phyloP scores from a whole-genome alignment of 2,797 vertebrate species.

The Notolepis coatsorum region DNA sequence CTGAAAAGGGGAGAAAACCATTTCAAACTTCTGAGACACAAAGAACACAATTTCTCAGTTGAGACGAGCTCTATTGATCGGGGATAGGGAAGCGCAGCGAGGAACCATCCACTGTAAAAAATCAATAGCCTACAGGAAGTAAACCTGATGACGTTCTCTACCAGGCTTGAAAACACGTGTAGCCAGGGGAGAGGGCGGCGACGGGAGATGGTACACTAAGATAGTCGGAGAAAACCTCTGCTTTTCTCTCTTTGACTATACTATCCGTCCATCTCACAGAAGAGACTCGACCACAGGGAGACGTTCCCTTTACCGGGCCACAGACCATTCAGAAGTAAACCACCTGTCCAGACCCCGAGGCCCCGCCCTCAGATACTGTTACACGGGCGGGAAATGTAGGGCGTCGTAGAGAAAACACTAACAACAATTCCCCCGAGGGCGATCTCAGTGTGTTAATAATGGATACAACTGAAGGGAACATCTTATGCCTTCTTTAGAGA shows the following conservation, averaged over 20 bases:
- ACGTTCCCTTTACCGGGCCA: slow-evolving; percentile 13
- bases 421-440: slow-evolving; percentile 39
- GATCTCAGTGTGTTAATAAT: slow-evolving; percentile 17
- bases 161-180: background rate
- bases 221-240: background rate
- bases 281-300: background rate
- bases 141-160: background rate
- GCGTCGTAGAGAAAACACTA: slow-evolving; percentile 39
- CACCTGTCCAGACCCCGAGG: slow-evolving; percentile 29
- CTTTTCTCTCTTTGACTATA: background rate
- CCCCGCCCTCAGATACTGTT: slow-evolving; percentile 66
- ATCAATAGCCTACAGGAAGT: background rate
- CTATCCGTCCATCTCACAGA: background rate
- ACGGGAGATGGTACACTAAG: background rate
- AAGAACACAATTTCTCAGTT: background rate
- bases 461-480: too few species aligned
- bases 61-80: background rate
- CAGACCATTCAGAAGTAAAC: slow-evolving; percentile 18
- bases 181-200: too few species aligned
- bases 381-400: slow-evolving; percentile 54
- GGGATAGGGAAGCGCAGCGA: background rate
- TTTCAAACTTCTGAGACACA: background rate
- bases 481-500: too few species aligned
- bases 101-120: background rate
- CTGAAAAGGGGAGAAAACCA: background rate